These are phyloP conservation scores for Anser brachyrhynchus DNA, from an alignment of 2,113 vertebrate genomes.

Conservation along the genomic window DNA sequence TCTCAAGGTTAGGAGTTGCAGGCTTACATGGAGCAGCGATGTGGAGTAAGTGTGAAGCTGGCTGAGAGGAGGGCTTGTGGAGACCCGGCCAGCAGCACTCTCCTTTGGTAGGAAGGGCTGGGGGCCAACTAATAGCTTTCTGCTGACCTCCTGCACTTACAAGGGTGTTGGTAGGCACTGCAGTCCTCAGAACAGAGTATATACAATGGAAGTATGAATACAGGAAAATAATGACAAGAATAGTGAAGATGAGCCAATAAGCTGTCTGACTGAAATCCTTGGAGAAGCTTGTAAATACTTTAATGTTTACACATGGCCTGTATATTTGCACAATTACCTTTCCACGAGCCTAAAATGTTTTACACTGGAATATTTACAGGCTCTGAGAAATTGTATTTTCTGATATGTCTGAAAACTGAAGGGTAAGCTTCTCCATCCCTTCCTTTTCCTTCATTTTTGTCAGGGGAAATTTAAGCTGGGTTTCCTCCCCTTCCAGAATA, in stretches of 20 bases:
- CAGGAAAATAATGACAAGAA: not conserved
- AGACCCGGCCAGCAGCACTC: accelerated
- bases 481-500: not conserved
- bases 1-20: not conserved
- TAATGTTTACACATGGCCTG: constrained; percentile 25
- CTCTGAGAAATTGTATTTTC: not conserved
- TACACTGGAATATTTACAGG: constrained; percentile 8
- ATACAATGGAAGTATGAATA: not conserved
- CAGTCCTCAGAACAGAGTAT: not conserved
- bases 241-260: not conserved
- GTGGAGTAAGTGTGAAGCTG: not conserved
- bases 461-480: not conserved
- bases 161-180: not conserved
- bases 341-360: not conserved
- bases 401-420: constrained; percentile 1
- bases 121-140: not conserved
- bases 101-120: not conserved
- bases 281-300: constrained; percentile 13
- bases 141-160: not conserved
- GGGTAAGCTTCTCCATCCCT: not conserved
- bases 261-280: not conserved
- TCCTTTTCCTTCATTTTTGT: not conserved
- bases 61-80: not conserved
- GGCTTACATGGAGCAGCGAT: not conserved
- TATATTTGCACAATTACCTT: constrained; percentile 48